Percentiles rank a stretch among this genome's conserved stretches.
Conservation (phyloP, 2,888 invertebrate species). For the Tinea semifulvella region DNA sequence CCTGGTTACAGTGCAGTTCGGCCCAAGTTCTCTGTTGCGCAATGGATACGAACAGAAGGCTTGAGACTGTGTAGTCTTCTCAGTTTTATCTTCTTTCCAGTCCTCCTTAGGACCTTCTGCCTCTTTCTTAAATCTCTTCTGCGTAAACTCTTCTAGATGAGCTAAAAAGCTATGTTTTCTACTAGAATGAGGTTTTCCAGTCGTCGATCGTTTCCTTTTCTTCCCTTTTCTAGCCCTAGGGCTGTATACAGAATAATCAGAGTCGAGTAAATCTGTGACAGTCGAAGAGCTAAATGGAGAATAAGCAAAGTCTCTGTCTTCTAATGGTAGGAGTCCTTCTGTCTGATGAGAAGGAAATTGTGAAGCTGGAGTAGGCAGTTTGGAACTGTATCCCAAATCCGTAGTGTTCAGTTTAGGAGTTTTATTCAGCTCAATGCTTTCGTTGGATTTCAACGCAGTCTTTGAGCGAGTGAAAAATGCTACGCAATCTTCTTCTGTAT, state of each 20-base stretch:
- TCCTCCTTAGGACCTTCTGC: constrained; percentile 40
- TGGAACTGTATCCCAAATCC: background rate
- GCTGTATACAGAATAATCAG: constrained; percentile 60
- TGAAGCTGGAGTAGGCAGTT: background rate
- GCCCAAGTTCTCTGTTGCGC: constrained; percentile 42
- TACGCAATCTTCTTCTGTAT: constrained; percentile 46
- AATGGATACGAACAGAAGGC: constrained; percentile 37
- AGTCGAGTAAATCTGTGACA: constrained; percentile 55
- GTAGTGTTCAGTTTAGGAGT: constrained; percentile 27
- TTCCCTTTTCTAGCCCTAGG: constrained; percentile 49
- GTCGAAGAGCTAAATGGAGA: constrained; percentile 62
- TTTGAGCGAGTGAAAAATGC: constrained; percentile 59
- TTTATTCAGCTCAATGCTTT: constrained; percentile 42
- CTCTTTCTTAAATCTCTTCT: constrained; percentile 64
- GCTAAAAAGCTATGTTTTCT: constrained; percentile 45
- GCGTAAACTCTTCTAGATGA: constrained; percentile 21
- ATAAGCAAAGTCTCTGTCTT: constrained; percentile 60
- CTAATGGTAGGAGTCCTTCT: constrained; percentile 53
- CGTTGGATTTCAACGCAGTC: constrained; percentile 52
- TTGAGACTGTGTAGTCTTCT: constrained; percentile 31
- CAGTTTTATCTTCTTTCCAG: constrained; percentile 20
- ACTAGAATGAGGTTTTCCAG: constrained; percentile 47
- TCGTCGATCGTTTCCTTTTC: constrained; percentile 56
- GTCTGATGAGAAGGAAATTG: constrained; percentile 17
- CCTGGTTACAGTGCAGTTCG: constrained; percentile 44